phyloP scores from a whole-genome alignment of 2,888 invertebrate genomes.

The Theretra japonica region DNA sequence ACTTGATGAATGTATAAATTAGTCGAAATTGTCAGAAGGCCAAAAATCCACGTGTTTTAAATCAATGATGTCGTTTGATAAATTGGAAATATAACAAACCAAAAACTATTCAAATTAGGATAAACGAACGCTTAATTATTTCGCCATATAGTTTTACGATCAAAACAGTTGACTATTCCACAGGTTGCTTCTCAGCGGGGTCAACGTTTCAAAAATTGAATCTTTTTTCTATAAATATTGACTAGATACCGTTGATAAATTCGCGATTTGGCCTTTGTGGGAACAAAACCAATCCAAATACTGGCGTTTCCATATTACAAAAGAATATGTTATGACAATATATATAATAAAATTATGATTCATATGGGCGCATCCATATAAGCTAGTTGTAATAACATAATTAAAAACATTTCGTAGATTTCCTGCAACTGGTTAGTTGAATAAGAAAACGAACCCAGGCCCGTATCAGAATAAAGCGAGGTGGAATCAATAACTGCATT shows the following conservation, averaged over 20 bases:
- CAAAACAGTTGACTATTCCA: neutral
- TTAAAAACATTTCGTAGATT: too few species aligned
- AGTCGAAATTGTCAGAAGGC: too few species aligned
- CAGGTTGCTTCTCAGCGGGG: neutral
- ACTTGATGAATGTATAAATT: too few species aligned
- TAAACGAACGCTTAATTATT: neutral
- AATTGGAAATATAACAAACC: neutral
- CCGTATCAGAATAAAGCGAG: too few species aligned
- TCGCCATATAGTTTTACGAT: neutral
- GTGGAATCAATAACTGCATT: too few species aligned
- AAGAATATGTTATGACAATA: neutral
- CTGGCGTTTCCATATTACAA: neutral
- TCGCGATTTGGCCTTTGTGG: constrained; percentile 2
- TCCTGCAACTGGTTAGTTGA: too few species aligned
- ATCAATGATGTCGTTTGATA: too few species aligned
- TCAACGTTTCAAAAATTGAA: neutral
- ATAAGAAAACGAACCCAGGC: too few species aligned
- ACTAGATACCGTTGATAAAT: constrained; percentile 1
- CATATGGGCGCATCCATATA: constrained; percentile 8
- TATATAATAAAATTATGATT: neutral
- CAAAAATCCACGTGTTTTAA: too few species aligned
- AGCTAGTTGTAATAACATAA: too few species aligned
- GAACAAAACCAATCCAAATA: constrained; percentile 6
- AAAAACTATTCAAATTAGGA: neutral
- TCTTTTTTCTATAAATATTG: neutral